phyloP scores from a whole-genome alignment of 2,113 vertebrate species.

The Hippolais icterina region DNA sequence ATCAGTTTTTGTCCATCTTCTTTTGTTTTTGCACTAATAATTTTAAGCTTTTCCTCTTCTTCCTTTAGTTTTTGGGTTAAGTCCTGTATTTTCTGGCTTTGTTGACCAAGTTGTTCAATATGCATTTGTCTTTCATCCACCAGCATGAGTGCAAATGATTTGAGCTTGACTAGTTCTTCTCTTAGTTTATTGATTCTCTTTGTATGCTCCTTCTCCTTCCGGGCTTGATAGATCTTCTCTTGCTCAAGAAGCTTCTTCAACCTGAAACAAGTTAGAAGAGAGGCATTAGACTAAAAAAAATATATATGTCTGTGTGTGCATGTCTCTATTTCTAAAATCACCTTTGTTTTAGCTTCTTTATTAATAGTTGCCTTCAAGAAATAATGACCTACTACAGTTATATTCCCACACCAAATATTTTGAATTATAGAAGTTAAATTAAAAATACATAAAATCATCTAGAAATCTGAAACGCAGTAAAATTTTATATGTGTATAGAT shows the following conservation, averaged over 20 bases:
- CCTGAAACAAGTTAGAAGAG: slow-evolving; percentile 69
- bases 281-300: not conserved
- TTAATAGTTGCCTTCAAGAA: not conserved
- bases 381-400: not conserved
- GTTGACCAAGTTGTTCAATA: slow-evolving; percentile 88
- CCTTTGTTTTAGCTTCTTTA: not conserved
- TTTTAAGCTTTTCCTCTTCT: slow-evolving; percentile 82
- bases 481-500: not conserved
- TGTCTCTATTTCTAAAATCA: not conserved
- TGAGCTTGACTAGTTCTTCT: slow-evolving; percentile 91
- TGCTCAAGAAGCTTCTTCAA: slow-evolving; percentile 94
- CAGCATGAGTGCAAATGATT: slow-evolving; percentile 95
- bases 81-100: slow-evolving; percentile 89
- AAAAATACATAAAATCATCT: not conserved
- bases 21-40: slow-evolving; percentile 73
- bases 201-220: slow-evolving; percentile 89
- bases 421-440: not conserved
- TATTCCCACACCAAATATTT: not conserved
- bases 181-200: slow-evolving; percentile 84
- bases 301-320: not conserved
- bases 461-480: not conserved
- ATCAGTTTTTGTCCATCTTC: slow-evolving; percentile 88
- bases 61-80: slow-evolving; percentile 87
- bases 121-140: slow-evolving; percentile 95
- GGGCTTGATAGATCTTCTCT: slow-evolving; percentile 90